Evolutionary conservation across 1,140 invertebrate genomes (phyloP), one percentile per base, ranked within the genome.

Genomic region (Penaeus indicus): DNA sequence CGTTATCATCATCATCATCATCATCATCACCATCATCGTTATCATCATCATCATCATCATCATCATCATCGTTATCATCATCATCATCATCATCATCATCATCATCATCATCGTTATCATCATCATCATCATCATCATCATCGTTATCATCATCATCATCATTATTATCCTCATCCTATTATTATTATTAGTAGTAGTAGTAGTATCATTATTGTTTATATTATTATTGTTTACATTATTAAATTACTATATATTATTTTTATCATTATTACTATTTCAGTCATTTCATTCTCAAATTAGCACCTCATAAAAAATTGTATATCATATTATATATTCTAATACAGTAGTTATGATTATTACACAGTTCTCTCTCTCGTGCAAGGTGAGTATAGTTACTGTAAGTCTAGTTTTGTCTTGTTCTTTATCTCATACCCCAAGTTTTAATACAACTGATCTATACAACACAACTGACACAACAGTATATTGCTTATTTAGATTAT

Each of bases 41-140:
- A 63, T 62, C 62, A 62, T 61, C 63, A 82, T 82, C 62, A 82
- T 82, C 62, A 82, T 82, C 63, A 7, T 82, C 62, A 82, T 82
- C 7, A 82, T 82, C 62, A 82, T 82, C 62, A 82, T 82, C 62
- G 63, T 82, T 82, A 82, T 10, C 22, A 78, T 78, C 38, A 78
- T 78, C 38, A 78, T 78, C 38, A 78, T 78, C 38, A 78, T 78
- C 38, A 78, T 78, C 38, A 38, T 78, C 38, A 78, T 78, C 38
- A 78, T 78, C 38, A 78, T 32, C 38, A 78, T 78, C 38, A 78
- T 78, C 38, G 47, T 78, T 32, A 78, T 32, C 38, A 78, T 78
- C 38, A 78, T 38, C 38, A 78, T 78, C 38, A 78, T 78, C 38
- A 78, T 78, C 38, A 78, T 32, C 38, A 78, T 78, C 38, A 78